Conservation (phyloP, 1,140 invertebrate species). For the Drosophila busckii region DNA sequence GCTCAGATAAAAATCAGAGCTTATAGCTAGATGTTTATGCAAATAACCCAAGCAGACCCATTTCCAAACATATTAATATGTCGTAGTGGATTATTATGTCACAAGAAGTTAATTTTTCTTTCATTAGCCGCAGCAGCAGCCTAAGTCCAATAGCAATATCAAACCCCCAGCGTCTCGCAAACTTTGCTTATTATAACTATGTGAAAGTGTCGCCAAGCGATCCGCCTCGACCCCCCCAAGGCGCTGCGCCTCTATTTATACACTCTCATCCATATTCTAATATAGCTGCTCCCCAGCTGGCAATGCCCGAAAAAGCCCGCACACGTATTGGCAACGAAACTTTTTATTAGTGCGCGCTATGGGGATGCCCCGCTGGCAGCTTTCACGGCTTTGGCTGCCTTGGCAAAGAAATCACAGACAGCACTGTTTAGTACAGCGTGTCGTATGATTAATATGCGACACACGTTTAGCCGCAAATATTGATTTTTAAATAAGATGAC, state of each 20-base stretch:
- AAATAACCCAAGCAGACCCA: too few species aligned
- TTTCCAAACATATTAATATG: not conserved
- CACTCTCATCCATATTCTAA: constrained; percentile 48
- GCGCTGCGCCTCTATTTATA: not conserved
- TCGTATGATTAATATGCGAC: constrained; percentile 73
- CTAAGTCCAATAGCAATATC: too few species aligned
- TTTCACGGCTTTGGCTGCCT: too few species aligned
- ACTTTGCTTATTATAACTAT: constrained; percentile 75
- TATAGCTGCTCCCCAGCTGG: constrained; percentile 19
- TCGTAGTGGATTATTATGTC: constrained; percentile 17
- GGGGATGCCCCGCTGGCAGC: constrained; percentile 8
- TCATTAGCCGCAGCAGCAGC: constrained; percentile 64
- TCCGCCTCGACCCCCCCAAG: not conserved
- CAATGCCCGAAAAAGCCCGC: constrained; percentile 28
- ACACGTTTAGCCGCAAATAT: constrained; percentile 67
- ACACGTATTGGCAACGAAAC: constrained; percentile 65
- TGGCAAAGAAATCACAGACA: constrained; percentile 58
- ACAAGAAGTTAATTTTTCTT: constrained; percentile 53
- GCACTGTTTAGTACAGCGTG: constrained; percentile 47
- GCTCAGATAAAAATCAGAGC: too few species aligned
- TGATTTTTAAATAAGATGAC: constrained; percentile 77
- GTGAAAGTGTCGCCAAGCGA: constrained; percentile 49
- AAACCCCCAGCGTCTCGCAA: constrained; percentile 26
- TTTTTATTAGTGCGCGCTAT: constrained; percentile 67
- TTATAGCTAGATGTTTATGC: too few species aligned